Conservation (phyloP, 2,797 vertebrate genomes). For the Corythornis leucogaster region DNA sequence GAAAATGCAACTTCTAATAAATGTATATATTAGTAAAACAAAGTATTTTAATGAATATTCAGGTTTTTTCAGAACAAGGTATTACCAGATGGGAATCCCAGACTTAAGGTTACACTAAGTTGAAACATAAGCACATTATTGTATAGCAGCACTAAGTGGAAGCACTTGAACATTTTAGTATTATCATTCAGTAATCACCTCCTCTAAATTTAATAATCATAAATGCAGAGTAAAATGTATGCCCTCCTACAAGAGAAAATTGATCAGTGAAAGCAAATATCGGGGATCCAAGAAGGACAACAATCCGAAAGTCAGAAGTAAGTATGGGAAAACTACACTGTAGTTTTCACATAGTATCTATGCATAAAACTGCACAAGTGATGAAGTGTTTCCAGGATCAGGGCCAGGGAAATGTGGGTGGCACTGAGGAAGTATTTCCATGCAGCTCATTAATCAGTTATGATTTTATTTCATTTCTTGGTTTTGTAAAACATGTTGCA, state of each 20-base stretch:
- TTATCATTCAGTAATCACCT: not conserved
- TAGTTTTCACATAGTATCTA: conserved; percentile 61
- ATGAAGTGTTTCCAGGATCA: conserved; percentile 72
- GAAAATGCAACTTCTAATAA: not conserved
- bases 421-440: conserved; percentile 70
- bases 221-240: not conserved
- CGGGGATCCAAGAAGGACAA: not conserved
- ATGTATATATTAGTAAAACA: not conserved
- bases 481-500: conserved; percentile 56
- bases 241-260: not conserved
- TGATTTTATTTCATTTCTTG: conserved; percentile 60
- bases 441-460: conserved; percentile 66
- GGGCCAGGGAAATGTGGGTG: conserved; percentile 69
- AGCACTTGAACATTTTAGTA: not conserved
- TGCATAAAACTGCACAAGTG: conserved; percentile 55
- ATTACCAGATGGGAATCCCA: not conserved
- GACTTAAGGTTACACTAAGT: not conserved
- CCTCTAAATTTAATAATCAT: not conserved
- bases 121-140: not conserved
- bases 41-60: not conserved
- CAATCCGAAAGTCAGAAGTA: conserved; percentile 7
- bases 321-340: conserved; percentile 54
- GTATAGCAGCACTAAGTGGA: not conserved
- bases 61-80: not conserved
- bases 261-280: not conserved